Evolutionary conservation across 1,140 invertebrate species (phyloP).

Genomic region (Pseudomyrmex cubaensis): DNA sequence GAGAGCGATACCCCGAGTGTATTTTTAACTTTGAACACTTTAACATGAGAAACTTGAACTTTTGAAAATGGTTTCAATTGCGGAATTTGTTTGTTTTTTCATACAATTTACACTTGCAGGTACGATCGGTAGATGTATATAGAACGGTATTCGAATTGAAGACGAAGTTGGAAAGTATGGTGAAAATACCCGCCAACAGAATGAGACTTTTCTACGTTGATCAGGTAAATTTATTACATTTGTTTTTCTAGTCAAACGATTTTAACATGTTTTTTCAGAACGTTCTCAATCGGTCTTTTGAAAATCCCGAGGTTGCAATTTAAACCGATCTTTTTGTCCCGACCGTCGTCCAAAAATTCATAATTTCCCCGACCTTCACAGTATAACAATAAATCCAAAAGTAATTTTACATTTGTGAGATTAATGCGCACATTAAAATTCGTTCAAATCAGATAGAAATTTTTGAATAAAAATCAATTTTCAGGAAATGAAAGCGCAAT

Average conservation of each 20-base stretch:
- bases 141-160: conserved; percentile 92
- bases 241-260: conserved; percentile 17
- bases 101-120: conserved; percentile 72
- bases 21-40: no score
- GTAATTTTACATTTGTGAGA: not conserved
- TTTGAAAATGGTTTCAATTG: not conserved
- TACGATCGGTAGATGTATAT: conserved; percentile 91
- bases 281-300: conserved; percentile 56
- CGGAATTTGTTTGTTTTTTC: conserved; percentile 18
- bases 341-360: conserved; percentile 2
- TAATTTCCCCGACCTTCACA: not conserved
- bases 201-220: conserved; percentile 95
- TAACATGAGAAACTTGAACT: no score
- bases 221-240: conserved; percentile 84
- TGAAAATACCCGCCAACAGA: conserved; percentile 91
- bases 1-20: no score
- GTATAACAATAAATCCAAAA: not conserved
- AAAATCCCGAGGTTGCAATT: conserved; percentile 67
- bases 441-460: not conserved
- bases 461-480: not conserved
- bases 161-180: conserved; percentile 91
- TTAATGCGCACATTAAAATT: not conserved
- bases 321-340: conserved; percentile 40
- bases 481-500: conserved; percentile 87
- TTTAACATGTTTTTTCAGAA: conserved; percentile 65